Conservation (phyloP, 2,797 vertebrate species). For the Mastacembelus armatus region DNA sequence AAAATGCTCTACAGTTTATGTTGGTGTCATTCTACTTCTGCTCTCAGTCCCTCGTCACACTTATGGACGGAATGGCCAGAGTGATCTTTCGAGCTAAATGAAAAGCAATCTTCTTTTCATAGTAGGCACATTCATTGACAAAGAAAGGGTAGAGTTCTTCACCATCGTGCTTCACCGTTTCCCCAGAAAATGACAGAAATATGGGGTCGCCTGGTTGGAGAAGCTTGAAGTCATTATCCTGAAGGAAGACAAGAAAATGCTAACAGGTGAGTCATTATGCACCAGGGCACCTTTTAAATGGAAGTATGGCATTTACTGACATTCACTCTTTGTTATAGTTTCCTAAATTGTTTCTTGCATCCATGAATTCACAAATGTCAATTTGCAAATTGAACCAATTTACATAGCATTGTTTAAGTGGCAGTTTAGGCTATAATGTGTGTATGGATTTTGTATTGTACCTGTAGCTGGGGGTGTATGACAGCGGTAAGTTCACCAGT, state of each 20-base stretch:
- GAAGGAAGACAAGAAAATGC: conserved; percentile 4
- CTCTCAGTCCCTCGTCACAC: conserved; percentile 61
- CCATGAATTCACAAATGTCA: not conserved
- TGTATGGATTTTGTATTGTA: conserved; percentile 32
- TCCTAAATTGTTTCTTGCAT: not conserved
- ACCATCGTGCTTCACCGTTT: conserved; percentile 80
- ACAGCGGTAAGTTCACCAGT: conserved; percentile 77
- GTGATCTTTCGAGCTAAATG: conserved; percentile 67
- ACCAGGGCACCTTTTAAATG: conserved; percentile 1
- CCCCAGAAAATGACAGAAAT: conserved; percentile 83
- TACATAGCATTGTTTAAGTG: not conserved
- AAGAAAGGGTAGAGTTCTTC: conserved; percentile 83
- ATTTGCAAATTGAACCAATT: not conserved
- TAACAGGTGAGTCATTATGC: conserved; percentile 1
- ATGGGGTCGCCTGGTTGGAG: conserved; percentile 80
- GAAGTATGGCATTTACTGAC: conserved; percentile 17
- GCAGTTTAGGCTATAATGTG: not conserved
- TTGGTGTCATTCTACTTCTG: not conserved
- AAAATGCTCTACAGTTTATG: not conserved
- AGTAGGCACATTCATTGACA: conserved; percentile 89
- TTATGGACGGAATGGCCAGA: conserved; percentile 71
- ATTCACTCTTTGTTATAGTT: not conserved
- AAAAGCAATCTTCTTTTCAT: conserved; percentile 87
- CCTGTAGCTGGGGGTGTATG: conserved; percentile 87
- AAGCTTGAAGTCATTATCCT: conserved; percentile 87